Evolutionary conservation across 2,888 invertebrate genomes (phyloP).

Genomic region (Diarsia rubi): DNA sequence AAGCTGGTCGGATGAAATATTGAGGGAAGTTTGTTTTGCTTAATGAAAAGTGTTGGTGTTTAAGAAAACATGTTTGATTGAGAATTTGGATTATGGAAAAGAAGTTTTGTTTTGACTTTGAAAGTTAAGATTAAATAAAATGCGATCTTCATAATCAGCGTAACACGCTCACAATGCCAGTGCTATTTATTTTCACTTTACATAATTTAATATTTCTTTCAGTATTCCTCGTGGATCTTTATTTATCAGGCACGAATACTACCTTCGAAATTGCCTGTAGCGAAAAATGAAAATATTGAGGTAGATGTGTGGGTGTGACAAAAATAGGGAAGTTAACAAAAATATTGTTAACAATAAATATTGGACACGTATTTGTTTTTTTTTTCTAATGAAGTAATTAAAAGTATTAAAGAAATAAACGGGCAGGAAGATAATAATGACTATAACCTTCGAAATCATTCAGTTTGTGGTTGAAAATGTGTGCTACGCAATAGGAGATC

Average conservation of each 20-base stretch:
- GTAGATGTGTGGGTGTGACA: too few species aligned
- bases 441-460: neutral
- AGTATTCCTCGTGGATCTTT: neutral
- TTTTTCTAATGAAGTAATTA: too few species aligned
- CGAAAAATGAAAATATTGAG: too few species aligned
- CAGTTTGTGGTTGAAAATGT: neutral
- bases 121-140: neutral
- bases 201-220: neutral
- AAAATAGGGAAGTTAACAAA: too few species aligned
- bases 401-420: too few species aligned
- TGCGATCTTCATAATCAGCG: neutral
- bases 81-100: neutral
- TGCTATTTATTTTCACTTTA: neutral
- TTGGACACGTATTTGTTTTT: too few species aligned
- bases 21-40: conserved; percentile 19
- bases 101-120: neutral
- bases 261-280: neutral
- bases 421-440: too few species aligned
- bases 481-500: neutral
- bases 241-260: neutral
- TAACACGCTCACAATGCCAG: too few species aligned
- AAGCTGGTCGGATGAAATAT: conserved; percentile 28
- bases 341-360: too few species aligned
- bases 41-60: conserved; percentile 38
- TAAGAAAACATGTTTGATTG: conserved; percentile 31